Conservation (phyloP, 2,797 vertebrate species). For the Podargus strigoides region DNA sequence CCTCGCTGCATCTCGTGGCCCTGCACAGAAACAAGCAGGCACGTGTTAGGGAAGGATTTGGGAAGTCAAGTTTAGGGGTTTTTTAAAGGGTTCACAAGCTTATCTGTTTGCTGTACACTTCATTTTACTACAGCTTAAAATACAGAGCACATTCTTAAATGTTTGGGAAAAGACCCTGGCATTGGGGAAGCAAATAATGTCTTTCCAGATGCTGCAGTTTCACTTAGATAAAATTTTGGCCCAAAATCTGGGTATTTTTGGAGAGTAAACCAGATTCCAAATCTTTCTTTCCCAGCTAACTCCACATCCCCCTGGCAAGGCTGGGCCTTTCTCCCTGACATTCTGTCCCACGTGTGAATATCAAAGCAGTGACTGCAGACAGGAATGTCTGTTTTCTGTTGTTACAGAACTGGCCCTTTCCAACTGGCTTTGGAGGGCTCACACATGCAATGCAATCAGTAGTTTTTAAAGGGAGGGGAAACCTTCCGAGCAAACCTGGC, state of each 20-base stretch:
- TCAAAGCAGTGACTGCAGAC: neutral
- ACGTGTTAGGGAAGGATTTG: neutral
- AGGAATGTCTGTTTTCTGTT: neutral
- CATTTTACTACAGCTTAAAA: neutral
- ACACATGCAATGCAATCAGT: rapidly evolving
- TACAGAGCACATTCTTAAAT: neutral
- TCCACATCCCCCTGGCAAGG: neutral
- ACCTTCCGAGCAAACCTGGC: neutral
- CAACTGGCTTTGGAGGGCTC: neutral
- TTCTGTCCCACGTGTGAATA: neutral
- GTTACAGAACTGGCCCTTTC: neutral
- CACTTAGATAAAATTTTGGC: neutral
- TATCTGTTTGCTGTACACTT: no score
- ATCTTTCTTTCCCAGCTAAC: neutral
- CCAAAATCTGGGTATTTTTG: neutral
- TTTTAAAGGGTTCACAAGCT: neutral
- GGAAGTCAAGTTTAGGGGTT: neutral
- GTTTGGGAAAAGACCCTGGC: neutral
- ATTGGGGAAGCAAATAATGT: neutral
- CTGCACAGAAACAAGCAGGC: neutral
- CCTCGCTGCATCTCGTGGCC: neutral
- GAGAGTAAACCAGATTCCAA: neutral
- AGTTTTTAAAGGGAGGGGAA: neutral
- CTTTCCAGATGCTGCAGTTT: neutral
- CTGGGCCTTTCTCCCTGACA: neutral